Conservation (phyloP, 2,888 invertebrate genomes). For the Tortricodes alternella region DNA sequence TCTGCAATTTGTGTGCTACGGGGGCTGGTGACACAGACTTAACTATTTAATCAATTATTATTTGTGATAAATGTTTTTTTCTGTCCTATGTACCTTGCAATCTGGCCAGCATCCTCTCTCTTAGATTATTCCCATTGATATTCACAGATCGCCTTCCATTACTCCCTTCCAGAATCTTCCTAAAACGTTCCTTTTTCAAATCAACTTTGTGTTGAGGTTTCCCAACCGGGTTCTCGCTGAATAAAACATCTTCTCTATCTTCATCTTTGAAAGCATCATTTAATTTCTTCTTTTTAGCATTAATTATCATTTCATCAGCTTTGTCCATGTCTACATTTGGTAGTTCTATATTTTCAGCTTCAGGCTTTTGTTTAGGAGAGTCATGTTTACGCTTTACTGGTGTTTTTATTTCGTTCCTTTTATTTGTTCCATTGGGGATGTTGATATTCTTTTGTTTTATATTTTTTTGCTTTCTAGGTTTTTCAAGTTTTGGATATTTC, state of each 20-base stretch:
- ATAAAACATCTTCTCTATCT: constrained; percentile 48
- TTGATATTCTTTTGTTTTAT: constrained; percentile 32
- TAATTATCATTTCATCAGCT: constrained; percentile 54
- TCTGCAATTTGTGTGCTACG: too few species aligned
- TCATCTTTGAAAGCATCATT: constrained; percentile 51
- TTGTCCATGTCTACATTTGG: constrained; percentile 48
- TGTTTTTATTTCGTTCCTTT: constrained; percentile 25
- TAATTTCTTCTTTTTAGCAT: constrained; percentile 59
- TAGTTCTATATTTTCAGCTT: constrained; percentile 35
- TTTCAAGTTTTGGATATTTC: constrained; percentile 24
- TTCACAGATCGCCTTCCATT: constrained; percentile 51
- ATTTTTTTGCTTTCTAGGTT: constrained; percentile 27
- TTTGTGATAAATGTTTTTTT: not conserved
- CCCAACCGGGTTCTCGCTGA: constrained; percentile 36
- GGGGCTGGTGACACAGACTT: too few species aligned
- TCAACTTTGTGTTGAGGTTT: constrained; percentile 34
- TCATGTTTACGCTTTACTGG: constrained; percentile 16
- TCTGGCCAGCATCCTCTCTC: constrained; percentile 86
- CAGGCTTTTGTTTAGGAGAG: constrained; percentile 23
- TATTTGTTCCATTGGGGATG: constrained; percentile 30
- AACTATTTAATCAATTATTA: not conserved
- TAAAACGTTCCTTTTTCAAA: constrained; percentile 51
- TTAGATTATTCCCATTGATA: constrained; percentile 60
- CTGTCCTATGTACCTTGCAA: constrained; percentile 78
- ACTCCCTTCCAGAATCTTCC: constrained; percentile 41